Evolutionary conservation across 2,888 invertebrate species (phyloP).

Genomic region (Cryptus armator): DNA sequence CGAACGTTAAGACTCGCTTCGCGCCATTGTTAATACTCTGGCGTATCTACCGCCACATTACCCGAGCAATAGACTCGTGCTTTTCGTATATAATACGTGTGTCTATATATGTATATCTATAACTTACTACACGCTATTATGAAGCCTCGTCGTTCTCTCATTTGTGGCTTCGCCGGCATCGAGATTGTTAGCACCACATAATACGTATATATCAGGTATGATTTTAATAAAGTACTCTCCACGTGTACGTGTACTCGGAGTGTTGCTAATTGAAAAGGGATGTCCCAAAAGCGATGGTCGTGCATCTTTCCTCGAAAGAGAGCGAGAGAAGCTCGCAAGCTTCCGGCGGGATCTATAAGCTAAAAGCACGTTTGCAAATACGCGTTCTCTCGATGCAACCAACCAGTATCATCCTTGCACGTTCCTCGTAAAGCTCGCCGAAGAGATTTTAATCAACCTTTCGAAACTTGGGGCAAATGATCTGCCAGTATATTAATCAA

Average conservation of each 20-base stretch:
- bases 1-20: constrained; percentile 50
- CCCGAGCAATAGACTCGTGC: constrained; percentile 11
- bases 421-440: neutral
- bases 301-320: neutral
- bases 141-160: neutral
- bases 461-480: constrained; percentile 10
- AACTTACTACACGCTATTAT: neutral
- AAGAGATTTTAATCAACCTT: neutral
- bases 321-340: neutral
- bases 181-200: constrained; percentile 18
- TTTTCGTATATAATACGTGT: neutral
- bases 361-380: neutral
- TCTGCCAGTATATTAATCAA: constrained; percentile 10
- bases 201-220: constrained; percentile 11
- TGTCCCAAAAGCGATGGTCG: neutral
- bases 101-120: neutral
- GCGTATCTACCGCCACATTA: constrained; percentile 26
- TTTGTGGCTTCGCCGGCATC: neutral
- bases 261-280: constrained; percentile 32
- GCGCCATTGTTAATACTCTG: constrained; percentile 53
- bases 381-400: neutral
- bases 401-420: neutral
- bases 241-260: neutral
- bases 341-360: neutral
- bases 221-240: constrained; percentile 16